phyloP scores from a whole-genome alignment of 1,140 invertebrate species.

The Drosophila nannoptera region DNA sequence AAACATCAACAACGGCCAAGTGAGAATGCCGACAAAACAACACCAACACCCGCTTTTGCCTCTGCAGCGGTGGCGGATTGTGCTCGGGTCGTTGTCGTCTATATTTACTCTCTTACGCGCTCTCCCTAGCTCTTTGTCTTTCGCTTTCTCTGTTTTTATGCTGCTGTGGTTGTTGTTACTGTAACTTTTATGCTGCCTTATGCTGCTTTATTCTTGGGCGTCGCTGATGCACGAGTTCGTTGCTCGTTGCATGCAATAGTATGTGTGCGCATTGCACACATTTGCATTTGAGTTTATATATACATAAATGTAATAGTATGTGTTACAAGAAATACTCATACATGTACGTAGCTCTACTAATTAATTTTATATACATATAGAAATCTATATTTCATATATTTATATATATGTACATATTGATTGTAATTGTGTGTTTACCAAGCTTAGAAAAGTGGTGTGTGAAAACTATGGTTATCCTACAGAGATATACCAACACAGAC shows the following conservation, averaged over 20 bases:
- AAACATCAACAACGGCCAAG: slow-evolving; percentile 28
- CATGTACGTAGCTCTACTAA: no score
- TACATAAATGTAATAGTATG: slow-evolving; percentile 30
- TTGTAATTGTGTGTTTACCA: slow-evolving; percentile 60
- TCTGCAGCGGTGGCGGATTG: neutral
- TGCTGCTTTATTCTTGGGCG: slow-evolving; percentile 73
- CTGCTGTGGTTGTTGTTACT: slow-evolving; percentile 49
- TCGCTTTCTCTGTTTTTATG: slow-evolving; percentile 55
- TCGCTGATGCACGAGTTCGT: slow-evolving; percentile 70
- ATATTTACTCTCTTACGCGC: slow-evolving; percentile 26
- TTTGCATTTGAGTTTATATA: slow-evolving; percentile 7
- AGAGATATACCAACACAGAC: slow-evolving; percentile 21
- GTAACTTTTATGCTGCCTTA: slow-evolving; percentile 73
- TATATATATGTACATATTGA: slow-evolving; percentile 27
- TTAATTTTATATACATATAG: no score
- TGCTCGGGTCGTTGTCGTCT: slow-evolving; percentile 46
- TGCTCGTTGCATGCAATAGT: slow-evolving; percentile 51
- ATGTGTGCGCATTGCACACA: slow-evolving; percentile 7
- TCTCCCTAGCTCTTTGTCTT: slow-evolving; percentile 23
- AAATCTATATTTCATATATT: slow-evolving; percentile 1
- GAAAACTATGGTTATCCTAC: slow-evolving; percentile 67
- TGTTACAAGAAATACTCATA: slow-evolving; percentile 71
- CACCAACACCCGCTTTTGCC: slow-evolving; percentile 53
- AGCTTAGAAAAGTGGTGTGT: slow-evolving; percentile 74
- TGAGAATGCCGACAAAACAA: slow-evolving; percentile 49